These are phyloP conservation scores for Drosophila eohydei DNA, from an alignment of 2,888 invertebrate species.

Conservation along the genomic window DNA sequence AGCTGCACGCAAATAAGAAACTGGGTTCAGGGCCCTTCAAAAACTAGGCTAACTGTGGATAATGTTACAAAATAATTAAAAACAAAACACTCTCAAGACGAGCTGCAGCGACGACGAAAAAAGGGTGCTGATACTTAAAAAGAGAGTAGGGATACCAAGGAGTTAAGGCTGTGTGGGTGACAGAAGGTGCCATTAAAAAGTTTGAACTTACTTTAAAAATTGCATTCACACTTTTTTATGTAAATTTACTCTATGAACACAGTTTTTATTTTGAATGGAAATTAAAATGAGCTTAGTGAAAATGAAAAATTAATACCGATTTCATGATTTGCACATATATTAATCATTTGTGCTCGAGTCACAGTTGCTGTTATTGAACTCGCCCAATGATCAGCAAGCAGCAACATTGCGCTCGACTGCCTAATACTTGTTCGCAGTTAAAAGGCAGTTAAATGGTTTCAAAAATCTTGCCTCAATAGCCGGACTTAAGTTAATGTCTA, in stretches of 20 bases:
- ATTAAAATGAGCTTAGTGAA: neutral
- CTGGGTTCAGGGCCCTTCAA: constrained; percentile 60
- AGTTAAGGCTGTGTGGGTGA: neutral
- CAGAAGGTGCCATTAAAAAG: neutral
- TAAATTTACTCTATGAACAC: neutral
- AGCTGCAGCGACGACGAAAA: neutral
- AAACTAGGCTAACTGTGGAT: constrained; percentile 71
- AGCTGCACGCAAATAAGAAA: constrained; percentile 68
- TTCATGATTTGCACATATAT: constrained; percentile 9
- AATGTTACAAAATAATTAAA: constrained; percentile 67
- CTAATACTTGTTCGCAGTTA: neutral
- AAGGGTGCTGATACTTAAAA: neutral
- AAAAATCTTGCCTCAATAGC: no score
- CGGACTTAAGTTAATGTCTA: no score
- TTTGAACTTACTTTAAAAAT: neutral
- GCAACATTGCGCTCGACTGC: neutral
- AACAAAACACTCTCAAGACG: constrained; percentile 20
- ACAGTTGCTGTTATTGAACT: constrained; percentile 12
- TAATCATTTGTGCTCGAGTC: constrained; percentile 11
- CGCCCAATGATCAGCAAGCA: neutral
- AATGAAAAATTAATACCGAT: neutral
- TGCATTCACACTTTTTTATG: neutral
- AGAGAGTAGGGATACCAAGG: neutral
- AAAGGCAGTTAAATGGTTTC: no score
- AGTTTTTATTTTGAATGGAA: neutral